Evolutionary conservation across 2,888 invertebrate species (phyloP).

Genomic region (Drosophila meridionalis): DNA sequence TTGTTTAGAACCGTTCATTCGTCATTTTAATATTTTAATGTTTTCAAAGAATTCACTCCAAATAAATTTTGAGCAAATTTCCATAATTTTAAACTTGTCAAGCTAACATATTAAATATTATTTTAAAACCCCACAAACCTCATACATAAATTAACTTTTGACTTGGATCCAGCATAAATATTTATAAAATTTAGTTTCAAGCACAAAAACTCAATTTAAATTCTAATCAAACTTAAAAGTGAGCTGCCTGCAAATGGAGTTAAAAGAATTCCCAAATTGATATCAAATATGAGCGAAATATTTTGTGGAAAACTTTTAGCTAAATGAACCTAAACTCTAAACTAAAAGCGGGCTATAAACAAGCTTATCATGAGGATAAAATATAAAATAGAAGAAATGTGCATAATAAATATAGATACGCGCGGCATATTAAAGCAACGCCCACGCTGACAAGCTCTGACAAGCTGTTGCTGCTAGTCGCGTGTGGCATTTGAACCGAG

Average conservation of each 20-base stretch:
- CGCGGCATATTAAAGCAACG: slow-evolving; percentile 56
- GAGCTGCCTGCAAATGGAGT: background rate
- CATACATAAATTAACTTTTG: background rate
- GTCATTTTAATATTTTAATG: too few species aligned
- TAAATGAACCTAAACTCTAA: slow-evolving; percentile 1
- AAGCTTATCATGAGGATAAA: slow-evolving; percentile 4
- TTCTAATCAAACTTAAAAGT: background rate
- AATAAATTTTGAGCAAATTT: too few species aligned
- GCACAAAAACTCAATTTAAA: background rate
- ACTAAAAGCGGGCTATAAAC: slow-evolving; percentile 3
- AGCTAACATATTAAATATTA: background rate
- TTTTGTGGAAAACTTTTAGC: background rate
- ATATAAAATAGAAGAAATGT: background rate
- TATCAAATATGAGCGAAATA: background rate
- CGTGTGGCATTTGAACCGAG: slow-evolving; percentile 25
- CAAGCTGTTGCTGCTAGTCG: slow-evolving; percentile 49
- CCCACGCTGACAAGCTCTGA: slow-evolving; percentile 30
- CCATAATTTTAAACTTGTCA: too few species aligned
- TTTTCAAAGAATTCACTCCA: background rate
- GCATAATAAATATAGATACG: slow-evolving; percentile 12
- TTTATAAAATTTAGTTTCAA: background rate
- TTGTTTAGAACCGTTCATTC: too few species aligned
- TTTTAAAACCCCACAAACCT: background rate
- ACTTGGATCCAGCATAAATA: background rate
- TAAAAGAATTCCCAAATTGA: background rate